These are phyloP conservation scores for Porites evermanni DNA, from an alignment of 92 coral and sea anemone species.

Conservation along the genomic window DNA sequence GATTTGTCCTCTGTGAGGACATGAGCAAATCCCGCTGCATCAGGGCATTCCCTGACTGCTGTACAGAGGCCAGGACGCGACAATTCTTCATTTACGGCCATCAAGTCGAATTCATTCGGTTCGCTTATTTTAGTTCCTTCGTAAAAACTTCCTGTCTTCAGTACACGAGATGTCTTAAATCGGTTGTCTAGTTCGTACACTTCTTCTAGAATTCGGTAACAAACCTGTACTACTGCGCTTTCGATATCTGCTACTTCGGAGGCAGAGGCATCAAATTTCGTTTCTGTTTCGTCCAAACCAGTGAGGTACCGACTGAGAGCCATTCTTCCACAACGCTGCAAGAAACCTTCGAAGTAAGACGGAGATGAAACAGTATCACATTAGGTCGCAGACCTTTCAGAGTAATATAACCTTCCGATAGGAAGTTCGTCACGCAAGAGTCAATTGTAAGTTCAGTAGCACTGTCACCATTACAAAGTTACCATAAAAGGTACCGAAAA, in stretches of 20 bases:
- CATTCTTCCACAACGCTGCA: background rate
- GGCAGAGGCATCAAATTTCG: background rate
- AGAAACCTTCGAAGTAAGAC: too few relatives aligned
- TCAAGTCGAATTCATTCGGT: slow-evolving; percentile 54
- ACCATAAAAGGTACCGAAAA: too few relatives aligned
- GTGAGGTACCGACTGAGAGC: background rate
- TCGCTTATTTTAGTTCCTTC: slow-evolving; percentile 41
- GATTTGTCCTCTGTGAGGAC: background rate
- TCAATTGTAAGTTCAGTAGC: too few relatives aligned
- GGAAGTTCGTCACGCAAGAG: too few relatives aligned
- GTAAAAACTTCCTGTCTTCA: slow-evolving; percentile 48
- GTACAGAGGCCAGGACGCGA: slow-evolving; percentile 32
- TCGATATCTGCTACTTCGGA: background rate
- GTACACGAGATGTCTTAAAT: background rate
- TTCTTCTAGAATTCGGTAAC: background rate
- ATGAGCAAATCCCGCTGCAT: background rate
- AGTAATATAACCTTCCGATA: too few relatives aligned
- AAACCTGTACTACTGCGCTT: background rate
- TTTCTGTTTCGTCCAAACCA: background rate
- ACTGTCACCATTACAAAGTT: too few relatives aligned
- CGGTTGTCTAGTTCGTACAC: background rate
- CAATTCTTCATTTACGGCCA: slow-evolving; percentile 24
- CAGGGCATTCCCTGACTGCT: background rate
- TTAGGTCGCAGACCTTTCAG: too few relatives aligned
- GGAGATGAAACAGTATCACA: too few relatives aligned